Percentiles rank a stretch among this genome's conserved stretches.
Evolutionary conservation across 2,113 vertebrate genomes (phyloP).

Genomic region (Meleagris gallopavo): DNA sequence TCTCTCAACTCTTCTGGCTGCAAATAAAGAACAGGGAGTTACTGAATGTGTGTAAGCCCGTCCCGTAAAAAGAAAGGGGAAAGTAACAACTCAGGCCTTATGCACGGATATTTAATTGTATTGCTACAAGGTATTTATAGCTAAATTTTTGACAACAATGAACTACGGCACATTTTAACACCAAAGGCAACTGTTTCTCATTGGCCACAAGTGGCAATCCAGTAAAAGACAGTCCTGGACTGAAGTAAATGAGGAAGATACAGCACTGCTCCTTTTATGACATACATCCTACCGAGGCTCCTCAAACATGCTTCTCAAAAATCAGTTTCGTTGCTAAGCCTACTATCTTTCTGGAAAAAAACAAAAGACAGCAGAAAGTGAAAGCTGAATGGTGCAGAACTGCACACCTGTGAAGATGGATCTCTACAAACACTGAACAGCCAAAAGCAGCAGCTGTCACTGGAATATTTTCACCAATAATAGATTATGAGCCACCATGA

Average conservation of each 20-base stretch:
- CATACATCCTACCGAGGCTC: background rate
- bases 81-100: background rate
- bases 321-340: background rate
- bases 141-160: background rate
- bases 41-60: background rate
- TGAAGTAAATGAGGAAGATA: background rate
- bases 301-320: background rate
- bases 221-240: background rate
- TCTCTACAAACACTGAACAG: background rate
- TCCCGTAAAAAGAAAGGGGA: background rate
- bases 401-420: background rate
- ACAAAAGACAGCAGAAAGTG: background rate
- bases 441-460: background rate
- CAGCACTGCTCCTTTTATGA: background rate
- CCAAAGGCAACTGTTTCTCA: background rate
- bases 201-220: rapidly evolving
- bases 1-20: conserved; percentile 94
- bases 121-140: background rate
- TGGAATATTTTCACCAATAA: background rate
- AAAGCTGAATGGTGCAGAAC: background rate
- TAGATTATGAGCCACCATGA: background rate
- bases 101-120: background rate
- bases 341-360: background rate
- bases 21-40: conserved; percentile 11
- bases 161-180: background rate